These are phyloP conservation scores for Rhinella marina DNA, from an alignment of 2,797 vertebrate genomes.

Conservation along the genomic window DNA sequence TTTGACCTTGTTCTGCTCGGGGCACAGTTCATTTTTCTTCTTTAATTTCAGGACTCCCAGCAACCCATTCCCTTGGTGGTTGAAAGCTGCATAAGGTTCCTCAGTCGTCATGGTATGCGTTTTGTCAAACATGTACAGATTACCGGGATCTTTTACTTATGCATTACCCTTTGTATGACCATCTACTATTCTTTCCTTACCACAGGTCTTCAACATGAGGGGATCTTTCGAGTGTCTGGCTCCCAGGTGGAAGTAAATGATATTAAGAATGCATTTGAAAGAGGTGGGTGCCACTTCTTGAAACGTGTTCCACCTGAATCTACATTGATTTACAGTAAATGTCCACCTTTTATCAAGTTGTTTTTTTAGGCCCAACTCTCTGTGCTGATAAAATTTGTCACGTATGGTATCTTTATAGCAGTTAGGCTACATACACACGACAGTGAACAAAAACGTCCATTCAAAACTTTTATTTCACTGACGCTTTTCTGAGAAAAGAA, in stretches of 20 bases:
- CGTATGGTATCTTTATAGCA: too few species aligned
- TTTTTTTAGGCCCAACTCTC: not conserved
- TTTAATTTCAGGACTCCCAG: conserved; percentile 81
- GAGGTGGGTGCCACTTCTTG: conserved; percentile 78
- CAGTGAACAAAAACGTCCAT: too few species aligned
- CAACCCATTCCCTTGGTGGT: conserved; percentile 95
- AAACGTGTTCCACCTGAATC: not conserved
- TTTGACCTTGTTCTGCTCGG: not conserved
- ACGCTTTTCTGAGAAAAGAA: too few species aligned
- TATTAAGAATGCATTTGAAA: conserved; percentile 98
- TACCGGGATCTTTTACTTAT: not conserved
- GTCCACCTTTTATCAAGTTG: not conserved
- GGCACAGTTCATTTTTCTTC: not conserved
- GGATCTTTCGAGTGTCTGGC: conserved; percentile 96
- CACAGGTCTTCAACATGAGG: conserved; percentile 92
- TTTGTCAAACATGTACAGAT: not conserved
- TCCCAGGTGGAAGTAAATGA: conserved; percentile 98
- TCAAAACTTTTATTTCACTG: too few species aligned
- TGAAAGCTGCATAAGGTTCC: conserved; percentile 97
- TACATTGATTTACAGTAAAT: not conserved
- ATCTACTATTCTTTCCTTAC: conserved; percentile 13
- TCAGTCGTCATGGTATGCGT: conserved; percentile 90
- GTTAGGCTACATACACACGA: too few species aligned
- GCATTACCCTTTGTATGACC: not conserved
- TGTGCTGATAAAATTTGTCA: not conserved